Evolutionary conservation across 2,113 vertebrate species (phyloP), one percentile per base, ranked within the genome.

Genomic region (Chunga burmeisteri): DNA sequence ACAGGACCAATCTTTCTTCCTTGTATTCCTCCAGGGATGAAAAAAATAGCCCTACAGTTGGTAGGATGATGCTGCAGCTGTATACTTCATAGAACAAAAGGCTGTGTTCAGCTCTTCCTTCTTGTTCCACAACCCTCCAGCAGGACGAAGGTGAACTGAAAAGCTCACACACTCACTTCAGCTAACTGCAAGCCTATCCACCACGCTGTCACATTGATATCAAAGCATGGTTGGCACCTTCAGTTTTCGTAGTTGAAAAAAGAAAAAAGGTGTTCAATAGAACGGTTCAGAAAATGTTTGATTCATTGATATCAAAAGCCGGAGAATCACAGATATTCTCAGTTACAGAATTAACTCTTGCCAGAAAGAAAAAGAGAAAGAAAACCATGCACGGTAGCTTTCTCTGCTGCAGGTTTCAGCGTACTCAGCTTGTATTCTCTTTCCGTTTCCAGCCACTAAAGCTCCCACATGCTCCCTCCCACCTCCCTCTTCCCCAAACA

Each of bases 391-490:
- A 11, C 2, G 4, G 78, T 16, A 84, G 78, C 44, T 65, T 91
- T 72, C 49, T 58, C 70, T 14, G 4, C 46, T 2, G 4, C 36
- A 47, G 88, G 44, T 53, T 94, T 77, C 82, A 67, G 72, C 3
- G 0, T 71, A 78, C 83, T 92, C 82, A 44, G 86, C 55, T 81
- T 3, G 14, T 66, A 70, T 42, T 90, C 58, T 98, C 98, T 96
- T 98, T 95, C 97, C 97, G 93, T 97, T 98, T 94, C 90, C 74
- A 94, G 82, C 81, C 79, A 82, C 93, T 81, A 82, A 58, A 96
- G 91, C 88, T 93, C 86, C 80, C 63, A 90, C 91, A 81, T 3
- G 8, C 74, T 92, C 59, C 83, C 91, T 95, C 75, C 72, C 95
- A 92, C 93, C 62, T 93, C 95, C 93, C 96, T 92, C 93, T 94